Evolutionary conservation across 2,113 vertebrate genomes (phyloP), one percentile per base, ranked within the genome.

Genomic region (Polypterus bichir): DNA sequence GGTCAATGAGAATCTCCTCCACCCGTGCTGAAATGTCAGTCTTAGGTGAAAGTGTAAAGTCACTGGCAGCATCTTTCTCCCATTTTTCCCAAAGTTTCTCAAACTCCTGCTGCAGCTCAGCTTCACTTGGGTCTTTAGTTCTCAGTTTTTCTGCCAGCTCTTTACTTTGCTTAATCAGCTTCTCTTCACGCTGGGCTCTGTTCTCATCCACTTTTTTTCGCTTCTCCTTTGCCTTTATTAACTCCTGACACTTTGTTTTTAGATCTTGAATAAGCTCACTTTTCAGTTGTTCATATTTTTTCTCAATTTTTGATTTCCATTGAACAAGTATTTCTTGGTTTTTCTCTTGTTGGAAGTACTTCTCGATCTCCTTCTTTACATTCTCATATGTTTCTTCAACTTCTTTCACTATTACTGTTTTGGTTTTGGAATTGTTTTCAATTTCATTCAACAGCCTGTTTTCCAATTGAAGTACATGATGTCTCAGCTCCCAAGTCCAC

Each of bases 401-500:
- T 8, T 1, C 3, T 0, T 3, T 6, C 7, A 65, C 64, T 2
- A 74, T 48, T 46, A 66, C 0, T 4, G 1, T 9, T 4, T 0
- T 5, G 5, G 1, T 44, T 1, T 48, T 47, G 2, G 47, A 69
- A 44, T 59, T 70, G 3, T 78, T 79, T 5, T 10, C 65, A 62
- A 79, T 59, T 47, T 55, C 65, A 2, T 73, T 76, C 4, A 9
- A 58, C 60, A 82, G 48, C 3, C 70, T 63, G 8, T 66, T 69
- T 5, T 82, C 67, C 9, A 77, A 4, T 3, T 77, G 62, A 3
- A 79, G 68, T 47, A 79, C 1, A 45, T 73, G 63, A 27, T 68
- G 76, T 59, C 79, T 74, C 48, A 84, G 57, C 44, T 59, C 7
- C 81, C 82, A 83, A 10, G 71, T 57, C 77, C 76, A 78, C 4